phyloP scores from a whole-genome alignment of 92 coral and sea anemone species.

The Zoanthus sociatus region DNA sequence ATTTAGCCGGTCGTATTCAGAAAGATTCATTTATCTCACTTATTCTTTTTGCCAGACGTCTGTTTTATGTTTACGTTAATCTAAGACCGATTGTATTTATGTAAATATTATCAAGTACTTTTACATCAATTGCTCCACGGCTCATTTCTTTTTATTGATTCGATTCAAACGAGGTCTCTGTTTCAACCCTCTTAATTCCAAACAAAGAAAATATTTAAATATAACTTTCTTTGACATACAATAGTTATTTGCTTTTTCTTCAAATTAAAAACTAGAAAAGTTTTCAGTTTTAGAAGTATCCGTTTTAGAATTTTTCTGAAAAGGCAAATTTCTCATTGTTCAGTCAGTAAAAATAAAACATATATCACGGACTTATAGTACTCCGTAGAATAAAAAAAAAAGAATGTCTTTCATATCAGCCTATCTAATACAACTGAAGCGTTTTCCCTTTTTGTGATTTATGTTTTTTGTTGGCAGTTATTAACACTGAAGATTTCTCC shows the following conservation, averaged over 20 bases:
- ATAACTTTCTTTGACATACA: neutral
- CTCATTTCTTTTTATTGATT: neutral
- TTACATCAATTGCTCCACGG: neutral
- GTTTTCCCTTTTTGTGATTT: too few relatives aligned
- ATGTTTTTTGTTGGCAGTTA: too few relatives aligned
- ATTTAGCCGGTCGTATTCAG: neutral
- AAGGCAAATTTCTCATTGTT: neutral
- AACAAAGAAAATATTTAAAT: neutral
- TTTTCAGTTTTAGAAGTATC: neutral
- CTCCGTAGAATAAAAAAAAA: neutral
- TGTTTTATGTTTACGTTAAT: neutral
- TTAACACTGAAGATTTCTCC: too few relatives aligned
- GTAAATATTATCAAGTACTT: neutral
- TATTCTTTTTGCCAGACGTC: neutral
- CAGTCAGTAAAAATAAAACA: neutral
- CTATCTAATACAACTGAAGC: too few relatives aligned
- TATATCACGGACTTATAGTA: neutral
- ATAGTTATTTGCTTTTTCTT: neutral
- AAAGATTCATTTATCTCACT: neutral
- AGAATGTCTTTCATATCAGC: too few relatives aligned
- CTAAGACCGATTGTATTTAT: neutral
- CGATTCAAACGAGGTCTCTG: neutral
- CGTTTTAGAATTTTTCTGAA: neutral
- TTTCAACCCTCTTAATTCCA: neutral
- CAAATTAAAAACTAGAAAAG: neutral